These are phyloP conservation scores for Drosophila orosa DNA, from an alignment of 1,140 invertebrate genomes.

Conservation along the genomic window DNA sequence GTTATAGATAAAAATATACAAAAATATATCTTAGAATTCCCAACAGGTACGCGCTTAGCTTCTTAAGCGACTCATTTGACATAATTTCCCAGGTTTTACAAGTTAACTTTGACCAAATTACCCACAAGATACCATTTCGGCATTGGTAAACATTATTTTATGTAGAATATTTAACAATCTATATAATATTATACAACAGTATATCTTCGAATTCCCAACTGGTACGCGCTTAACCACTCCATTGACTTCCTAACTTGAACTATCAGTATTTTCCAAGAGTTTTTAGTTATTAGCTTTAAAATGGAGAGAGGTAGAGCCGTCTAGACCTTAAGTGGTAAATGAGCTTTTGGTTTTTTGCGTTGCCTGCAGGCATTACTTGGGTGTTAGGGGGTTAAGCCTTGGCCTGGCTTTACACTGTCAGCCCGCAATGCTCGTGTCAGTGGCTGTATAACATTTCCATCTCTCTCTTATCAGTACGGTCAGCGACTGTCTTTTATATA, in stretches of 20 bases:
- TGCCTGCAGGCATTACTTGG: not conserved
- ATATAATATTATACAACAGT: not conserved
- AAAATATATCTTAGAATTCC: not conserved
- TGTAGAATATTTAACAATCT: not conserved
- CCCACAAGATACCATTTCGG: no score
- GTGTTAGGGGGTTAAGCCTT: slow-evolving; percentile 33
- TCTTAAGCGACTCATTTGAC: no score
- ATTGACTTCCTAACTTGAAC: no score
- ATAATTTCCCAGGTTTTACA: no score
- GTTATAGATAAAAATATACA: not conserved
- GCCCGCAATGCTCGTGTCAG: slow-evolving; percentile 29
- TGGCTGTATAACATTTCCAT: slow-evolving; percentile 53
- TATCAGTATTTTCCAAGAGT: not conserved
- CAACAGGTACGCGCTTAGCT: no score
- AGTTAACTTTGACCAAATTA: no score
- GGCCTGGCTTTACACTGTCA: slow-evolving; percentile 35
- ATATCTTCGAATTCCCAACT: not conserved
- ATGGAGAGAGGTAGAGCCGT: not conserved
- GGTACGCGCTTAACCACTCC: not conserved
- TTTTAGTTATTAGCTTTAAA: slow-evolving; percentile 7
- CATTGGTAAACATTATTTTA: not conserved
- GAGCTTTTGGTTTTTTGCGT: slow-evolving; percentile 1
- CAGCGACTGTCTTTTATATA: slow-evolving; percentile 29
- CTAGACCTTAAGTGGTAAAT: slow-evolving; percentile 10
- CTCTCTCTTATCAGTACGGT: slow-evolving; percentile 42